These are phyloP conservation scores for Sinocyclocheilus anophthalmus DNA, from an alignment of 2,113 vertebrate species.

Conservation along the genomic window DNA sequence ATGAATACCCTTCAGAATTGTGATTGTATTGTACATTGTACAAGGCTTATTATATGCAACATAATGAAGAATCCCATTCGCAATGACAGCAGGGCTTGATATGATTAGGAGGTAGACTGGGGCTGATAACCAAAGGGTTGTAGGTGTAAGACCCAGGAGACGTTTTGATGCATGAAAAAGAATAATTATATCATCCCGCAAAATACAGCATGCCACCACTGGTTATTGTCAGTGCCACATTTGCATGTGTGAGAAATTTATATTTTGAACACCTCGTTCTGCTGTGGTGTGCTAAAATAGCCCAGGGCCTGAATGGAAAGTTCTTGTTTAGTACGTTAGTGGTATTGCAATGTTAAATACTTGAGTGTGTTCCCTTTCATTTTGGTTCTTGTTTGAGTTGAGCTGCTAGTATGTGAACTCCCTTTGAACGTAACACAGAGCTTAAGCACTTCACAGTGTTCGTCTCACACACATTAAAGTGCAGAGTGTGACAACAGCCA, in stretches of 20 bases:
- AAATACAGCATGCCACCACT: not conserved
- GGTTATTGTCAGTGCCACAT: not conserved
- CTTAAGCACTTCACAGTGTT: slow-evolving; percentile 27
- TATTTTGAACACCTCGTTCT: not conserved
- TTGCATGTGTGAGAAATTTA: not conserved
- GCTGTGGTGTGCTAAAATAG: not conserved
- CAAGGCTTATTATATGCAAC: slow-evolving; percentile 4
- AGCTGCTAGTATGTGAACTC: slow-evolving; percentile 4
- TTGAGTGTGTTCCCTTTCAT: not conserved
- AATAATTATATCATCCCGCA: not conserved
- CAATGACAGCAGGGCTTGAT: not conserved
- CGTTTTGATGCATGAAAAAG: not conserved
- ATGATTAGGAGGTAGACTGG: not conserved
- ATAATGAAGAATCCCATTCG: not conserved
- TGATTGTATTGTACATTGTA: slow-evolving; percentile 6
- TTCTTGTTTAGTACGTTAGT: not conserved
- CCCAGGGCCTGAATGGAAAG: not conserved
- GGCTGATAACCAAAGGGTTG: not conserved
- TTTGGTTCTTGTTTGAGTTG: slow-evolving; percentile 8
- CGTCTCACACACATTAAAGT: slow-evolving; percentile 18
- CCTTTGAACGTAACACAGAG: slow-evolving; percentile 1
- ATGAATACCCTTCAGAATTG: slow-evolving; percentile 8
- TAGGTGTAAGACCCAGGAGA: not conserved
- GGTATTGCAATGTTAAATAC: slow-evolving; percentile 16
- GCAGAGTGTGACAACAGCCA: not conserved